A percentile compares a stretch with the other conserved stretches of the same genome.
Conservation (phyloP, 1,140 invertebrate species). For the Andrena cerasifolii region DNA sequence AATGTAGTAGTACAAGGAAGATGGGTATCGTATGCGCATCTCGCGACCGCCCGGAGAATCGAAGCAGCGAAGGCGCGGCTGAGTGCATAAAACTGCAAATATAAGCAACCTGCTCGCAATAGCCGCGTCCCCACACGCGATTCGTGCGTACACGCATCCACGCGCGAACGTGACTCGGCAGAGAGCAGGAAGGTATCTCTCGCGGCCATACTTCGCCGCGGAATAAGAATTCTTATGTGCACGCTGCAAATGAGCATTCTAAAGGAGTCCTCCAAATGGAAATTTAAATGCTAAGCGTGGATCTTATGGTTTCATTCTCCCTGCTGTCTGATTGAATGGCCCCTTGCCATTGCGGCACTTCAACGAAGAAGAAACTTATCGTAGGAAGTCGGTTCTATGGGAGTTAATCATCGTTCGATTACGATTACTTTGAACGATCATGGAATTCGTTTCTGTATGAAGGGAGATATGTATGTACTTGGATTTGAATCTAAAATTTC, state of each 20-base stretch:
- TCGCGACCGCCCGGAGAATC: slow-evolving; percentile 38
- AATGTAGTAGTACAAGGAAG: slow-evolving; percentile 1
- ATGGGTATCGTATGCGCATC: slow-evolving; percentile 39
- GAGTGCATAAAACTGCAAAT: slow-evolving; percentile 70
- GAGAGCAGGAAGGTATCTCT: slow-evolving; percentile 20
- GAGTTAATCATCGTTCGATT: no score
- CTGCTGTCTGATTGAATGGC: slow-evolving; percentile 10
- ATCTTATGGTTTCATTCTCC: neutral
- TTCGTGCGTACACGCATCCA: slow-evolving; percentile 50
- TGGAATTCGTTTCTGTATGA: no score
- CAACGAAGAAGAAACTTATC: no score
- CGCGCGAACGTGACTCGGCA: slow-evolving; percentile 9
- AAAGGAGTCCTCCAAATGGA: slow-evolving; percentile 8
- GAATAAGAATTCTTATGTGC: slow-evolving; percentile 34
- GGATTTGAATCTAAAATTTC: no score
- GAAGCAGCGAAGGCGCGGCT: slow-evolving; percentile 66
- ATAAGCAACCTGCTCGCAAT: slow-evolving; percentile 71
- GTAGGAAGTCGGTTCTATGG: neutral
- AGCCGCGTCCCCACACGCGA: slow-evolving; percentile 52
- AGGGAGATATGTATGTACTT: no score
- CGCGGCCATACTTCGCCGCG: slow-evolving; percentile 34
- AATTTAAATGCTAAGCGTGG: slow-evolving; percentile 11
- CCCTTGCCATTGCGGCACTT: no score
- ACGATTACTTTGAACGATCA: no score
- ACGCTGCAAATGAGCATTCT: slow-evolving; percentile 43